Conservation (phyloP, 1,140 invertebrate species). For the Temnothorax longispinosus region DNA sequence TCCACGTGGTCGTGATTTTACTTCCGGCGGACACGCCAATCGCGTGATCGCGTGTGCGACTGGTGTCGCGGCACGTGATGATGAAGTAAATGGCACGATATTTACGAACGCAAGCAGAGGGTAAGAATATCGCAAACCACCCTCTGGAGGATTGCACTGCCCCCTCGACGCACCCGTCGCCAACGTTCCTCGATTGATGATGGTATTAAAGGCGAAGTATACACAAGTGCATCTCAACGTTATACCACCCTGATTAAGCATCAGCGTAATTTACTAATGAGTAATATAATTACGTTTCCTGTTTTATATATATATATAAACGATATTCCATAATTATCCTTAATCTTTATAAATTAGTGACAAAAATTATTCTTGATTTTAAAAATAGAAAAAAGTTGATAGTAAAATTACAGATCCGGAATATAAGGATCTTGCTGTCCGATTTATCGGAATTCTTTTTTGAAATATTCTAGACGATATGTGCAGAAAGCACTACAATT, state of each 20-base stretch:
- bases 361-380: not conserved
- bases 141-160: slow-evolving; percentile 49
- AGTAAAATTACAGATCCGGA: not conserved
- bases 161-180: not conserved
- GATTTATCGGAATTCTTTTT: not conserved
- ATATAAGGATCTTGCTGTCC: no score
- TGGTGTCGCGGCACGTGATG: slow-evolving; percentile 55
- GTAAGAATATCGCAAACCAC: slow-evolving; percentile 61
- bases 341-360: not conserved
- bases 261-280: slow-evolving; percentile 60
- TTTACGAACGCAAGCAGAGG: not conserved
- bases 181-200: slow-evolving; percentile 49
- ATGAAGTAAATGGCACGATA: slow-evolving; percentile 48
- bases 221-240: slow-evolving; percentile 11
- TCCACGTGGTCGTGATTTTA: slow-evolving; percentile 73
- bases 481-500: slow-evolving; percentile 80
- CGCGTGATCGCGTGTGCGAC: slow-evolving; percentile 74
- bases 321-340: not conserved
- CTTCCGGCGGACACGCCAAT: slow-evolving; percentile 71
- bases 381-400: not conserved
- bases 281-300: not conserved
- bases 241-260: slow-evolving; percentile 64
- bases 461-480: not conserved
- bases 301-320: not conserved
- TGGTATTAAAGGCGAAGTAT: slow-evolving; percentile 49